These are phyloP conservation scores for Drosophila affinis DNA, from an alignment of 2,888 invertebrate species.

Conservation along the genomic window DNA sequence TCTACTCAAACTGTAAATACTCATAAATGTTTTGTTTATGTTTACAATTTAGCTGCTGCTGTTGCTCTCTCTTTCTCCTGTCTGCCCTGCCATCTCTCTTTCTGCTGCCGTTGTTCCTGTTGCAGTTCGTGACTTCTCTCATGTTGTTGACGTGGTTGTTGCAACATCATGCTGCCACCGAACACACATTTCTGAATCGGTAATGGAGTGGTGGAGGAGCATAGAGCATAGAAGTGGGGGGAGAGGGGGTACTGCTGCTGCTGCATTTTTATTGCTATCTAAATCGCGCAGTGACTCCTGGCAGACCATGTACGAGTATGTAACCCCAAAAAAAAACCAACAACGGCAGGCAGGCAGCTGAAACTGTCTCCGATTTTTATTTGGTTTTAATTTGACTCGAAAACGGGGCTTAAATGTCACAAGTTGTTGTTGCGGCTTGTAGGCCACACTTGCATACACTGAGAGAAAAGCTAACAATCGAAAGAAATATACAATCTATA, in stretches of 20 bases:
- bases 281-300: slow-evolving; percentile 63
- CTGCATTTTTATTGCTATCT: slow-evolving; percentile 69
- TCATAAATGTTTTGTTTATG: slow-evolving; percentile 79
- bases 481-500: slow-evolving; percentile 3
- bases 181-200: slow-evolving; percentile 71
- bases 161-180: slow-evolving; percentile 46
- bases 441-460: slow-evolving; percentile 58
- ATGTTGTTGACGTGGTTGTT: slow-evolving; percentile 76
- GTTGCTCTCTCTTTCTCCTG: slow-evolving; percentile 36
- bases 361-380: slow-evolving; percentile 60
- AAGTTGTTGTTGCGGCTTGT: slow-evolving; percentile 29
- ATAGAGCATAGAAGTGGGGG: slow-evolving; percentile 59
- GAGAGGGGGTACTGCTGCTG: slow-evolving; percentile 48
- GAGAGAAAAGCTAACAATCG: neutral
- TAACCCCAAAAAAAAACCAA: neutral
- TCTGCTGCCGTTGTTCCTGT: slow-evolving; percentile 40
- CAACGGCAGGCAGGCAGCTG: slow-evolving; percentile 2
- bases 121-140: slow-evolving; percentile 74
- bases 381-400: slow-evolving; percentile 74
- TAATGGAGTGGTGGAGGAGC: slow-evolving; percentile 57
- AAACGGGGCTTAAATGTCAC: slow-evolving; percentile 66
- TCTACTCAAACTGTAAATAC: slow-evolving; percentile 73
- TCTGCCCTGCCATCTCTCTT: slow-evolving; percentile 47
- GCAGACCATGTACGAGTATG: slow-evolving; percentile 57
- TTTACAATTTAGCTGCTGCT: slow-evolving; percentile 74